Conservation (phyloP, 2,888 invertebrate genomes). For the Helicoverpa assulta region DNA sequence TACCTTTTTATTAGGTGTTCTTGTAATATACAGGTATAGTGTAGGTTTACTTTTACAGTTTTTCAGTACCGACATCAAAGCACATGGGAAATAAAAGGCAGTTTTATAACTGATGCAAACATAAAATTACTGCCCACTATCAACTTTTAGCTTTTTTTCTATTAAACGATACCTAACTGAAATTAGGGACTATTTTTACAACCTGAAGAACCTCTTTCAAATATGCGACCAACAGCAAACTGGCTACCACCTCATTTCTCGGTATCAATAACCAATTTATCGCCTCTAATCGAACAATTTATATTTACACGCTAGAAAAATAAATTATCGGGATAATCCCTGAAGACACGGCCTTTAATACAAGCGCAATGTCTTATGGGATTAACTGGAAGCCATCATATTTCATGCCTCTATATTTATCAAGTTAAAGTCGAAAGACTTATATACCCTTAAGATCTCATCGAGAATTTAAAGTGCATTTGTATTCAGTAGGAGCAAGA, state of each 20-base stretch:
- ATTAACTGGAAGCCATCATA: constrained; percentile 28
- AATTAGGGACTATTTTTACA: not conserved
- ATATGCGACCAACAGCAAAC: not conserved
- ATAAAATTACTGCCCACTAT: not conserved
- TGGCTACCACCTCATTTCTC: not conserved
- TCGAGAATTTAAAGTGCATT: constrained; percentile 30
- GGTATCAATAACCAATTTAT: constrained; percentile 20
- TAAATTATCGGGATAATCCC: constrained; percentile 38
- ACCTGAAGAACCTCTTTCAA: too few relatives aligned
- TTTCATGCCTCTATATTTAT: constrained; percentile 25
- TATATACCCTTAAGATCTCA: constrained; percentile 8
- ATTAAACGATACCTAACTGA: too few relatives aligned
- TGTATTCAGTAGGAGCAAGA: constrained; percentile 26
- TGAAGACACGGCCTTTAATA: constrained; percentile 18
- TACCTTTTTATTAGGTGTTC: not conserved
- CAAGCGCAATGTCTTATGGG: constrained; percentile 15
- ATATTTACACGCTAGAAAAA: constrained; percentile 27
- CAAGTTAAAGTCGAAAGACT: not conserved
- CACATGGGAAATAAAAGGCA: too few relatives aligned
- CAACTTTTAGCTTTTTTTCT: too few relatives aligned
- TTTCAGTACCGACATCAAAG: too few relatives aligned
- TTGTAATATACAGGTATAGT: too few relatives aligned
- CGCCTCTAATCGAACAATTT: constrained; percentile 5
- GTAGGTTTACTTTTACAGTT: too few relatives aligned
- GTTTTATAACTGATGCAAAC: too few relatives aligned